Conservation (phyloP, 64 coral and sea anemone genomes). For the Montipora foliosa region DNA sequence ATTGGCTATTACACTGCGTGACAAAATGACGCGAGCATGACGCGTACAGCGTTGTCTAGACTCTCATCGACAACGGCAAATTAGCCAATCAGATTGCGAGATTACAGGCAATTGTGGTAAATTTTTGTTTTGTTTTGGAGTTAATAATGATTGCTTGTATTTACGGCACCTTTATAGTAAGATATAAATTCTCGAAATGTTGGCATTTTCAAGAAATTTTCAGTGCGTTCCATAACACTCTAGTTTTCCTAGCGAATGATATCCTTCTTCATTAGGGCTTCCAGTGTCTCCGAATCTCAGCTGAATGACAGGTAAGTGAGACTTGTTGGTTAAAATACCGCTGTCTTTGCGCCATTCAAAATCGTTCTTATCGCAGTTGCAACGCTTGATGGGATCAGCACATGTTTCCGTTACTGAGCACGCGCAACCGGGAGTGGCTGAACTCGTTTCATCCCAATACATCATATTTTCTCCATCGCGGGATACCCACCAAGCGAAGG, state of each 20-base stretch:
- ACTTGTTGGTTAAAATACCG: slow-evolving; percentile 58
- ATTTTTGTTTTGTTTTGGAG: no score
- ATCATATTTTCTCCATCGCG: slow-evolving; percentile 42
- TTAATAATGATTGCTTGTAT: no score
- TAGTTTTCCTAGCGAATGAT: slow-evolving; percentile 6
- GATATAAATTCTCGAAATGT: neutral
- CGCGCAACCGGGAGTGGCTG: slow-evolving; percentile 8
- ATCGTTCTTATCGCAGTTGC: slow-evolving; percentile 73
- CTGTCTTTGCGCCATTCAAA: slow-evolving; percentile 44
- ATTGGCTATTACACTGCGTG: no score
- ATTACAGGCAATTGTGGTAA: no score
- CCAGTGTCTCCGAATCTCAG: slow-evolving; percentile 7
- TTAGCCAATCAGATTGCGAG: no score
- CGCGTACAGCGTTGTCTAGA: no score
- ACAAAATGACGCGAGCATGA: no score
- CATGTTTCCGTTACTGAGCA: slow-evolving; percentile 50
- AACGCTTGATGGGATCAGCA: neutral
- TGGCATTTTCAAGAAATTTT: no score
- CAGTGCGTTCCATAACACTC: slow-evolving; percentile 1
- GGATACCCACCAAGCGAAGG: slow-evolving; percentile 54
- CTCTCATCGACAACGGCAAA: no score
- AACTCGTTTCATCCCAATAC: slow-evolving; percentile 55
- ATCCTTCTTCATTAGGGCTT: neutral
- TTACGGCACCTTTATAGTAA: neutral
- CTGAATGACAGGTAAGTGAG: slow-evolving; percentile 52